These are phyloP conservation scores for Trachelus iudaicus DNA, from an alignment of 2,888 invertebrate genomes.

Conservation along the genomic window DNA sequence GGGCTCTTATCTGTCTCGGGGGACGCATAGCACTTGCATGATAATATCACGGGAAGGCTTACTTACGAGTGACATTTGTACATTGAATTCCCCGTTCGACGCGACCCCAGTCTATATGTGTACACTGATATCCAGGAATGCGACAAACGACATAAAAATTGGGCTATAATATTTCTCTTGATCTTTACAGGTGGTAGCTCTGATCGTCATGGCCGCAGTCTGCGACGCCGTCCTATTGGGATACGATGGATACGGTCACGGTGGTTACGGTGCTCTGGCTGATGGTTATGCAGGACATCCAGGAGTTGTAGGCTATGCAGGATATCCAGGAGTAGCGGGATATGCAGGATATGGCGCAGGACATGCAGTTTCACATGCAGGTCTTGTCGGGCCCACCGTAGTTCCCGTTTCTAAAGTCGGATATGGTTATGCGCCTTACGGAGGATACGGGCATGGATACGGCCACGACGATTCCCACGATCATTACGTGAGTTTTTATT, in stretches of 20 bases:
- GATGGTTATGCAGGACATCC: constrained; percentile 2
- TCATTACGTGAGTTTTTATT: background rate
- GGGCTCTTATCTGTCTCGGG: too few species aligned
- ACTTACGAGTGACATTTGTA: too few species aligned
- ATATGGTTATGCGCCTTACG: constrained; percentile 20
- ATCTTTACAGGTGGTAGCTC: constrained; percentile 21
- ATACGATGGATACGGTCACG: constrained; percentile 31
- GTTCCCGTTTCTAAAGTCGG: constrained; percentile 32
- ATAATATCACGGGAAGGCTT: too few species aligned
- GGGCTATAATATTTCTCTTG: background rate
- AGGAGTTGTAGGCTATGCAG: constrained; percentile 9
- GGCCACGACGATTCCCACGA: constrained; percentile 8
- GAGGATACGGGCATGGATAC: constrained; percentile 14
- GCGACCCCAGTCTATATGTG: too few species aligned
- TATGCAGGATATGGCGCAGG: constrained; percentile 10
- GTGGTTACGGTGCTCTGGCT: constrained; percentile 16
- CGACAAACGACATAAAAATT: background rate
- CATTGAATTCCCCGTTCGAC: too few species aligned
- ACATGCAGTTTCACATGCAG: constrained; percentile 24
- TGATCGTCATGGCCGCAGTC: constrained; percentile 32
- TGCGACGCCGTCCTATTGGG: constrained; percentile 39
- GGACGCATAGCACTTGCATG: too few species aligned
- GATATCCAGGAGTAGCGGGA: constrained; percentile 5
- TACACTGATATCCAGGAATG: too few species aligned
- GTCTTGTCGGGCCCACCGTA: constrained; percentile 26